Conservation (phyloP, 2,888 invertebrate genomes). For the Tipula helvola region DNA sequence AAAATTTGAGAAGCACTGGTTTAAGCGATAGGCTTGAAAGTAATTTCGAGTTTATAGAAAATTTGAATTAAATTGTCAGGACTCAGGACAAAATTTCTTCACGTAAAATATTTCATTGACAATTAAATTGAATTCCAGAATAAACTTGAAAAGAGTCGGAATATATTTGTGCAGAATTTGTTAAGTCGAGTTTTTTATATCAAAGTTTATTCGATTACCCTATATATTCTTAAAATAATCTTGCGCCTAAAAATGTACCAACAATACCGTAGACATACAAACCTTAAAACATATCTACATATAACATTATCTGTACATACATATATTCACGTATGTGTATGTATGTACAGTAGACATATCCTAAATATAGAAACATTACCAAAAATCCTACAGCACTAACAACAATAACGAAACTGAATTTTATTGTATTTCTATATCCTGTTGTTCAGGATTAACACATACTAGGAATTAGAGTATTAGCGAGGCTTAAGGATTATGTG, state of each 20-base stretch:
- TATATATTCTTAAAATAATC: not conserved
- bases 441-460: constrained; percentile 17
- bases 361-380: not conserved
- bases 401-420: not conserved
- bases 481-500: constrained; percentile 15
- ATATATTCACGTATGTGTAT: not conserved
- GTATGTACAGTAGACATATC: not conserved
- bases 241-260: not conserved
- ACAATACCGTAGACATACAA: not conserved
- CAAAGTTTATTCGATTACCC: not conserved
- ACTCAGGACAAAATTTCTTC: too few species aligned
- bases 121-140: too few species aligned
- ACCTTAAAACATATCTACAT: not conserved
- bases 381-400: not conserved
- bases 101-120: too few species aligned
- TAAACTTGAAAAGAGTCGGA: too few species aligned
- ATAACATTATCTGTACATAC: not conserved
- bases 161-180: too few species aligned
- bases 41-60: too few species aligned
- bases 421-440: constrained; percentile 10
- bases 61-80: too few species aligned
- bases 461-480: constrained; percentile 17
- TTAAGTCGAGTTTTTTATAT: too few species aligned
- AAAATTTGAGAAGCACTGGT: too few species aligned
- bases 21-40: too few species aligned